Percentiles rank a stretch among this genome's conserved stretches.
Conservation (phyloP, 2,888 invertebrate genomes). For the Zelleria hepariella region DNA sequence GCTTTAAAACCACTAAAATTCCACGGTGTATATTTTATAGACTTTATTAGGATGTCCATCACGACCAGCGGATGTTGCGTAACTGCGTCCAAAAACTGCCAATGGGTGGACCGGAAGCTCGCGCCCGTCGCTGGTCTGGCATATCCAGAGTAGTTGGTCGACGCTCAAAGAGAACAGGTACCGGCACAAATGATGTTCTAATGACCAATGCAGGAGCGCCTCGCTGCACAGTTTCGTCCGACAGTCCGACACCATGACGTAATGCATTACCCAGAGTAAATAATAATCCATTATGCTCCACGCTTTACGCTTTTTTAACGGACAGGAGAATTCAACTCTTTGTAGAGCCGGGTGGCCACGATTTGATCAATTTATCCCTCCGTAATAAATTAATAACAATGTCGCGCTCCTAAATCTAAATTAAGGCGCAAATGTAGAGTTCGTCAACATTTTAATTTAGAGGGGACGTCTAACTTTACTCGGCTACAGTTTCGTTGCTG, state of each 20-base stretch:
- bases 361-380: too few species aligned
- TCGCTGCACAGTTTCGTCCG: slow-evolving; percentile 12
- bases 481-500: slow-evolving; percentile 48
- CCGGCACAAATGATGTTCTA: slow-evolving; percentile 29
- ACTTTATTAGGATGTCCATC: slow-evolving; percentile 25
- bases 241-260: not conserved
- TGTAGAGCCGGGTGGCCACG: not conserved
- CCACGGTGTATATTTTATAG: slow-evolving; percentile 7
- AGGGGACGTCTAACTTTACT: slow-evolving; percentile 32
- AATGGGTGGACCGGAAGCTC: slow-evolving; percentile 1
- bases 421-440: slow-evolving; percentile 15
- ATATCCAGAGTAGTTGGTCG: not conserved
- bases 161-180: slow-evolving; percentile 3
- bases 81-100: slow-evolving; percentile 25
- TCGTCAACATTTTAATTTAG: slow-evolving; percentile 15
- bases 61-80: slow-evolving; percentile 47
- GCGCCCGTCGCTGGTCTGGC: slow-evolving; percentile 10
- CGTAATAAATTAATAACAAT: too few species aligned
- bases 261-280: not conserved
- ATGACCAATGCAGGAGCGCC: slow-evolving; percentile 34
- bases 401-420: not conserved
- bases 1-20: too few species aligned
- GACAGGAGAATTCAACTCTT: not conserved
- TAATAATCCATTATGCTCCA: not conserved
- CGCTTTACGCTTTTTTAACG: too few species aligned